Base-by-base conservation (phyloP, 2,113 vertebrate species). In the Crypturellus undulatus region DNA sequence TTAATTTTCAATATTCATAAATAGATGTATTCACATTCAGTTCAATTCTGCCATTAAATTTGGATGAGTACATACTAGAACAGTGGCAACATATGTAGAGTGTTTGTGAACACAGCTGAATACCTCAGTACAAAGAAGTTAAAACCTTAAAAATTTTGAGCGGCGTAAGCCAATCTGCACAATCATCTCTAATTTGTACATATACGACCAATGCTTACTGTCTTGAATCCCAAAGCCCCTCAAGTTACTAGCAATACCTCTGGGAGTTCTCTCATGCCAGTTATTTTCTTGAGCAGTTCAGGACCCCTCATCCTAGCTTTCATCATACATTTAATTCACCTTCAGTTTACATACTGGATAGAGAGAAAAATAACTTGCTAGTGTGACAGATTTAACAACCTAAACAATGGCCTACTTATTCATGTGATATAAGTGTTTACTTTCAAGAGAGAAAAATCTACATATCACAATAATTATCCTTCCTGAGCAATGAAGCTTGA, bases 401-500 rank as follows among this genome's bases (percentile, higher is more conserved):
- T 40, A 69, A 93, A 32, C 0, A 0, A 67, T 47, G 24, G 12
- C 28, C 56, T 73, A 22, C 16, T 86, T 94, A 64, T 56, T 81
- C 47, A 72, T 32, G 20, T 68, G n/a, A n/a, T 87, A 38, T 24
- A 60, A 88, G 26, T 58, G 64, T 92, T 91, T 89, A 80, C 43
- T 95, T 96, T 89, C 49, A 87, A 89, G 81, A 77, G 26, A 86
- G 49, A 45, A 86, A 77, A 87, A 75, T 64, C 84, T 67, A 40
- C 69, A 52, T 49, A 72, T 85, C 71, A 56, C 78, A 58, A 71
- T 86, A 91, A 80, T 82, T 93, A 91, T 91, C 24, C 19, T 83
- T 6, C 80, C 73, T 84, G 79, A 79, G 51, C 82, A 94, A 82
- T 64, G 87, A 91, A 73, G 81, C 88, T 93, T 94, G 79, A 60